Conservation (phyloP, 2,113 vertebrate genomes). For the Antigone vipio region DNA sequence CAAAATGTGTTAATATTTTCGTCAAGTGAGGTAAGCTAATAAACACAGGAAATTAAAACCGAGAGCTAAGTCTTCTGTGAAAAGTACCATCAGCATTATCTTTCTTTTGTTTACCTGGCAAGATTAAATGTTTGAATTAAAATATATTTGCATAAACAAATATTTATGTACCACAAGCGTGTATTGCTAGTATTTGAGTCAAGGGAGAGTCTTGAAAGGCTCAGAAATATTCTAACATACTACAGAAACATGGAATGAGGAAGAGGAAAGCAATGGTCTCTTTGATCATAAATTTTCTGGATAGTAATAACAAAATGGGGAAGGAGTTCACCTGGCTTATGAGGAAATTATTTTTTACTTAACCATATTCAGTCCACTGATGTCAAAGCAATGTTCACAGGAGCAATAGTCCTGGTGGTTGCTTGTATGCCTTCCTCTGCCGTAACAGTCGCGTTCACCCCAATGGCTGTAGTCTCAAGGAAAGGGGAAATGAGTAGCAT, state of each 20-base stretch:
- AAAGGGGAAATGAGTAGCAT: neutral
- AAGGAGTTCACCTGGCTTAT: neutral
- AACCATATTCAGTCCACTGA: neutral
- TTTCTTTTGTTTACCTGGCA: neutral
- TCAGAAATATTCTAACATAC: neutral
- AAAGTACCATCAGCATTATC: neutral
- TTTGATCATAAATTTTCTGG: neutral
- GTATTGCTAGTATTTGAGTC: neutral
- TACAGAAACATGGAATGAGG: neutral
- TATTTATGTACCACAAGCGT: neutral
- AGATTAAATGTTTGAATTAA: constrained; percentile 24
- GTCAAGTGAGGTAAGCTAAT: neutral
- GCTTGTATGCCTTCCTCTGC: neutral
- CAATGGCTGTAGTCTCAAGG: neutral
- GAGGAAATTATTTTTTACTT: neutral
- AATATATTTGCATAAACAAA: constrained; percentile 21
- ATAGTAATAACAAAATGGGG: neutral
- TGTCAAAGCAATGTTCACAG: neutral
- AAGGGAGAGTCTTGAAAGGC: neutral
- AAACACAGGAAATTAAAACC: constrained; percentile 2
- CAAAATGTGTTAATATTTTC: neutral
- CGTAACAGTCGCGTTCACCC: neutral
- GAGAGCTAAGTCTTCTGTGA: neutral
- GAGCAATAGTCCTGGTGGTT: neutral
- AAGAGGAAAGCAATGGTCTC: neutral